Evolutionary conservation across 2,797 vertebrate genomes (phyloP).

Genomic region (Hylomyscus alleni): DNA sequence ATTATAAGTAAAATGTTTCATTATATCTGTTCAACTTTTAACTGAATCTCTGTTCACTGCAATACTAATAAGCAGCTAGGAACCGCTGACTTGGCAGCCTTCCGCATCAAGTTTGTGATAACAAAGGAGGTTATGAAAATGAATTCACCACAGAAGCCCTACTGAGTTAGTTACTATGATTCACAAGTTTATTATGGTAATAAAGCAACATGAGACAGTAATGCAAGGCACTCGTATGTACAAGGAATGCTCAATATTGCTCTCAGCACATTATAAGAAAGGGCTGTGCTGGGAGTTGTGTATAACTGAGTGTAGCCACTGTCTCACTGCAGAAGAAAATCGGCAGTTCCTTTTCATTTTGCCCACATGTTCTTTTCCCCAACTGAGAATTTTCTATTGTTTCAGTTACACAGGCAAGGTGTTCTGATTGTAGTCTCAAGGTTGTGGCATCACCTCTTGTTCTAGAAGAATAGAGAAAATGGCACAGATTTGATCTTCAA

Average conservation of each 20-base stretch:
- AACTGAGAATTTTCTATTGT: slow-evolving; percentile 54
- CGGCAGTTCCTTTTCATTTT: slow-evolving; percentile 23
- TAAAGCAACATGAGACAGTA: slow-evolving; percentile 89
- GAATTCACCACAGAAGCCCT: slow-evolving; percentile 86
- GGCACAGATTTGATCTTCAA: slow-evolving; percentile 16
- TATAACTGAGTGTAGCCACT: slow-evolving; percentile 80
- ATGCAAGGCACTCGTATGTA: slow-evolving; percentile 81
- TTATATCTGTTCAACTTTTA: slow-evolving; percentile 89
- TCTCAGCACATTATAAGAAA: slow-evolving; percentile 85
- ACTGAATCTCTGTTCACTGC: slow-evolving; percentile 86
- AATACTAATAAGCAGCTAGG: slow-evolving; percentile 88
- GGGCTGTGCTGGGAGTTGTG: slow-evolving; percentile 78
- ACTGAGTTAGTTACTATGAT: slow-evolving; percentile 88
- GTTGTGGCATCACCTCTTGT: slow-evolving; percentile 1
- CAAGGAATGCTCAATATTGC: slow-evolving; percentile 84
- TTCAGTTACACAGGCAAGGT: slow-evolving; percentile 5
- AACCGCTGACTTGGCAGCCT: slow-evolving; percentile 90
- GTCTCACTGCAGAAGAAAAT: slow-evolving; percentile 70
- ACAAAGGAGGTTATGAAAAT: slow-evolving; percentile 90
- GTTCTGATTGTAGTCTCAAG: slow-evolving; percentile 6
- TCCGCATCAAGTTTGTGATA: slow-evolving; percentile 88
- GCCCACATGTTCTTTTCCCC: slow-evolving; percentile 5
- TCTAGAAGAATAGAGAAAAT: slow-evolving; percentile 44
- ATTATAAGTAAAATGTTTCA: slow-evolving; percentile 89
- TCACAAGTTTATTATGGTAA: slow-evolving; percentile 90